A percentile compares a stretch with the other conserved stretches of the same genome.
phyloP scores from a whole-genome alignment of 1,140 invertebrate species.

The Orchestia grillus region DNA sequence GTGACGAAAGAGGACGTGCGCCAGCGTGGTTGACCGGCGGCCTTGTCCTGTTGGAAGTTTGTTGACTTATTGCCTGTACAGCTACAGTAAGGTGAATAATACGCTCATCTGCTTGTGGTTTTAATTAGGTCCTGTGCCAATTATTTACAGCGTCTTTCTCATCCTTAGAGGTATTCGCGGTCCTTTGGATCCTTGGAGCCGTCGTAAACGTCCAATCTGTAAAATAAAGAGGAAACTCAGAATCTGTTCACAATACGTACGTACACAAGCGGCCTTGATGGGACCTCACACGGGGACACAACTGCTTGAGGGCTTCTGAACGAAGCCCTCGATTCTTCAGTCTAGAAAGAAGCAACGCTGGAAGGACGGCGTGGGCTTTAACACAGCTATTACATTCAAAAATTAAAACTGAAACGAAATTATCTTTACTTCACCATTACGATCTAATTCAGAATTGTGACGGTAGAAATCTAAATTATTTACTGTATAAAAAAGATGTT shows the following conservation, averaged over 20 bases:
- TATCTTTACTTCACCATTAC: background rate
- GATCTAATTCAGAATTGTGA: background rate
- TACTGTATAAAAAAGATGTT: background rate
- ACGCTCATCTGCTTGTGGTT: background rate
- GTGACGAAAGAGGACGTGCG: conserved; percentile 62
- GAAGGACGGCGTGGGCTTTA: background rate
- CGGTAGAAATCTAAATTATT: background rate
- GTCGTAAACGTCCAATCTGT: background rate
- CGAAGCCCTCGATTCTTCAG: background rate
- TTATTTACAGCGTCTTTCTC: conserved; percentile 55
- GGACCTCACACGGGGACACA: background rate
- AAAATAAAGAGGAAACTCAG: background rate
- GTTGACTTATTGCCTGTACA: background rate
- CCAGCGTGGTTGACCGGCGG: conserved; percentile 14
- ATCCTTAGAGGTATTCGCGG: conserved; percentile 59
- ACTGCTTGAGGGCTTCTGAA: background rate
- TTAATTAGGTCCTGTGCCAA: background rate
- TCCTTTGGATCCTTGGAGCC: background rate
- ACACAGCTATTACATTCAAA: background rate
- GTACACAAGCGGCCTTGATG: background rate
- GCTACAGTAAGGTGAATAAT: conserved; percentile 26
- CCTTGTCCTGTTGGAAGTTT: background rate
- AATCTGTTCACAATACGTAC: background rate
- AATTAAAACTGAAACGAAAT: background rate
- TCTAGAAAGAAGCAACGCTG: background rate